Evolutionary conservation across 1,140 invertebrate species (phyloP).

Genomic region (Heliconius hermathena): DNA sequence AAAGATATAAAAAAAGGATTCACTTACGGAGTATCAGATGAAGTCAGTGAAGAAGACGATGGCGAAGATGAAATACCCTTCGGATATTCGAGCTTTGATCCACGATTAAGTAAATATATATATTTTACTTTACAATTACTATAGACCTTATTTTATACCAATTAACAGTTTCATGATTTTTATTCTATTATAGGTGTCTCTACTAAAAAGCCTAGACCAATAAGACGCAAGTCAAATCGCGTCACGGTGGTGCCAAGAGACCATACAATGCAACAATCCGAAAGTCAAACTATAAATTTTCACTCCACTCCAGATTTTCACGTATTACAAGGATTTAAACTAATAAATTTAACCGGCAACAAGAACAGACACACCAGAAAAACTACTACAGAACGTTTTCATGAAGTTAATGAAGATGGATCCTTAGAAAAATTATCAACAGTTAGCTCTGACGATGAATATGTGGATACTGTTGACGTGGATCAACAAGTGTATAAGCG

Average conservation of each 20-base stretch:
- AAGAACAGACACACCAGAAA: constrained; percentile 55
- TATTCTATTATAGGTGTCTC: background rate
- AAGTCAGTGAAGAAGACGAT: constrained; percentile 54
- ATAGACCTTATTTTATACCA: too few species aligned
- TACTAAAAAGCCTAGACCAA: background rate
- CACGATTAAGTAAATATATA: constrained; percentile 53
- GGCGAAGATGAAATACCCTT: constrained; percentile 40
- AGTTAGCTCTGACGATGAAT: constrained; percentile 39
- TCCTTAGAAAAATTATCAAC: constrained; percentile 29
- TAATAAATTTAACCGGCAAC: constrained; percentile 59
- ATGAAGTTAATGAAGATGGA: constrained; percentile 45
- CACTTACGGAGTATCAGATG: constrained; percentile 45
- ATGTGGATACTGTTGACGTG: constrained; percentile 43
- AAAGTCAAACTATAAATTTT: constrained; percentile 41
- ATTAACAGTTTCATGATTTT: background rate
- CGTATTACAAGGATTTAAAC: constrained; percentile 69
- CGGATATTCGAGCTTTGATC: constrained; percentile 70
- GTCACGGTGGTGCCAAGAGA: background rate
- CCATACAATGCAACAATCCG: background rate
- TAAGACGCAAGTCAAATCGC: background rate
- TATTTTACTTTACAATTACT: too few species aligned
- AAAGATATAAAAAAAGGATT: constrained; percentile 48
- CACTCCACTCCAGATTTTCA: constrained; percentile 71
- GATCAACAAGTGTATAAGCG: constrained; percentile 49
- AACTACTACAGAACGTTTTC: constrained; percentile 45